Evolutionary conservation across 2,888 invertebrate genomes (phyloP), one percentile per base, ranked within the genome.

Genomic region (Synanthedon vespiformis): DNA sequence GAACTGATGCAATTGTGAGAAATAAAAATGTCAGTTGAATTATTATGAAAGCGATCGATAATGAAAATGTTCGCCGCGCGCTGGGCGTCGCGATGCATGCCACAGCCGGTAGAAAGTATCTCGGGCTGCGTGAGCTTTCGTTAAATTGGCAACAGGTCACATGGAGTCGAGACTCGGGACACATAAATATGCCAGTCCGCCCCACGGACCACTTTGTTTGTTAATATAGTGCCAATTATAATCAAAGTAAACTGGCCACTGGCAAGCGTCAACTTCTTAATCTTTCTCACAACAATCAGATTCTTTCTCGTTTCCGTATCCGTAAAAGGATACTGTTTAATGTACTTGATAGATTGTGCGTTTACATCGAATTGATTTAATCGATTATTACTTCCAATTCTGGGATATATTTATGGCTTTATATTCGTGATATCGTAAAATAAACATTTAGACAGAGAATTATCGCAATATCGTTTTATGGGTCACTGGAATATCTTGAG

Each of bases 31-130:
- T 82, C 85, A 82, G 80, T 77, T 80, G 77, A 80, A 81, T 84
- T 84, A 84, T 86, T 84, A 84, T 86, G 77, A 80, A 80, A 79
- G 80, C 80, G 80, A 83, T 84, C 83, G 78, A 81, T 84, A 83
- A 78, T 78, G 81, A 81, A 84, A 83, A 82, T 79, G 77, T 77
- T 77, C 79, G 74, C 75, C 34, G 34, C 34, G 34, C 69, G 34
- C 34, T 34, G 34, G 34, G 34, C 34, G 34, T 34, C 69, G 68
- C 74, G 34, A 72, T 74, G 68, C 74, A 71, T 55, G 57, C 55
- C 52, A 54, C 70, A 22, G 22, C 66, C 73, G 70, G 81, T 84
- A 84, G 86, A 86, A 87, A 86, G 86, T 87, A 77, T 85, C 82
- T 83, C 83, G 57, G 72, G 70, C 75, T 72, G 74, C 68, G 72